These are phyloP conservation scores for Crypturellus tataupa DNA, from an alignment of 2,797 vertebrate species.

Conservation along the genomic window DNA sequence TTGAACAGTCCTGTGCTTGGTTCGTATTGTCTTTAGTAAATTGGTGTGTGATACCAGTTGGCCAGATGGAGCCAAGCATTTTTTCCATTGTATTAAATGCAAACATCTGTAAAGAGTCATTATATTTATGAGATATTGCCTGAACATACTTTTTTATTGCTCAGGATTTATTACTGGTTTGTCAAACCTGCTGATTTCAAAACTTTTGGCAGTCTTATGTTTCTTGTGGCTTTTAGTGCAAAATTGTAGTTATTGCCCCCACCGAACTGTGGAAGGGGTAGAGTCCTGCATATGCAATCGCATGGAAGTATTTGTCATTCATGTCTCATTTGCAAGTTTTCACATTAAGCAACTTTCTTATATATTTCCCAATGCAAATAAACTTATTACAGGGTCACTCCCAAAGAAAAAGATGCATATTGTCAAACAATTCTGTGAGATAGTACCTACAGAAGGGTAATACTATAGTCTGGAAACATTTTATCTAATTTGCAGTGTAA, in stretches of 20 bases:
- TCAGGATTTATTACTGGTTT: background rate
- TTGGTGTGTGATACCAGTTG: background rate
- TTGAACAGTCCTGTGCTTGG: background rate
- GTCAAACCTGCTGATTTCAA: background rate
- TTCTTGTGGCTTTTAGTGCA: background rate
- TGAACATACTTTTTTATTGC: background rate
- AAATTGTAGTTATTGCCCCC: background rate
- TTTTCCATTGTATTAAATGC: background rate
- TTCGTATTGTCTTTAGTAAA: background rate
- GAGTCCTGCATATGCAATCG: background rate
- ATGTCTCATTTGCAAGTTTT: background rate
- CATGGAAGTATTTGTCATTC: background rate
- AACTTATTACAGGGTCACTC: background rate
- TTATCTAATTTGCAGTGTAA: background rate
- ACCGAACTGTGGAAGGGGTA: background rate
- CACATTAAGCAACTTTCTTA: background rate
- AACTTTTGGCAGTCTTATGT: background rate
- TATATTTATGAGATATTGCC: background rate
- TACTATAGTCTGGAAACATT: background rate
- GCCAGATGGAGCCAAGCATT: background rate
- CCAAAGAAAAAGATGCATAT: background rate
- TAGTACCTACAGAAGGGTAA: background rate
- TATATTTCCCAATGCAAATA: background rate
- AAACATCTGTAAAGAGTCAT: background rate
- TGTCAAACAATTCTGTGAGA: constrained; percentile 16